Conservation (phyloP, 2,113 vertebrate species). For the Chiloscyllium plagiosum region DNA sequence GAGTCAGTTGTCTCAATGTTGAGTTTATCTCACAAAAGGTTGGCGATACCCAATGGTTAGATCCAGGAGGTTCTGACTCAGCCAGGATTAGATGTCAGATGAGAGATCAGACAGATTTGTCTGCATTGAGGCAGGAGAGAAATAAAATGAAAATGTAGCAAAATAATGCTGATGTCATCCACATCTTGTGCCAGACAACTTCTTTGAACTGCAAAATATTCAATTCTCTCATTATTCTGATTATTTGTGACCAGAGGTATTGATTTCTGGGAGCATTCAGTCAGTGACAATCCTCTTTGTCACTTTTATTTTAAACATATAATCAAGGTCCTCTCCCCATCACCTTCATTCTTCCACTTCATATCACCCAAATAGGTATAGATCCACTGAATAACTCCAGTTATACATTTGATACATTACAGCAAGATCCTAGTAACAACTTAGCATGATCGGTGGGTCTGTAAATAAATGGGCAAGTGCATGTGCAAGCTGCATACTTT, state of each 20-base stretch:
- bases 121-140: background rate
- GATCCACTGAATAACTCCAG: no score
- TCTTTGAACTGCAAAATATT: background rate
- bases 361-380: no score
- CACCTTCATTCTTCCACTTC: no score
- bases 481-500: background rate
- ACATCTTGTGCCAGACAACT: background rate
- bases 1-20: no score
- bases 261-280: background rate
- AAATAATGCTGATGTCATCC: background rate
- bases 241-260: background rate
- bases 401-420: background rate
- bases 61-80: background rate
- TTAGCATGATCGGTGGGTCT: background rate
- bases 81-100: background rate
- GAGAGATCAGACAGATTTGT: background rate
- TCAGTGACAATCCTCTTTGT: background rate
- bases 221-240: background rate
- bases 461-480: background rate
- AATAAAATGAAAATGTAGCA: background rate
- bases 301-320: background rate
- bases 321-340: background rate
- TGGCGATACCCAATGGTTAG: no score
- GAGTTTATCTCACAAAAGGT: no score
- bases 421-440: background rate